Percentiles rank a stretch among this genome's conserved stretches.
phyloP scores from a whole-genome alignment of 2,888 invertebrate species.

The Nowickia ferox region DNA sequence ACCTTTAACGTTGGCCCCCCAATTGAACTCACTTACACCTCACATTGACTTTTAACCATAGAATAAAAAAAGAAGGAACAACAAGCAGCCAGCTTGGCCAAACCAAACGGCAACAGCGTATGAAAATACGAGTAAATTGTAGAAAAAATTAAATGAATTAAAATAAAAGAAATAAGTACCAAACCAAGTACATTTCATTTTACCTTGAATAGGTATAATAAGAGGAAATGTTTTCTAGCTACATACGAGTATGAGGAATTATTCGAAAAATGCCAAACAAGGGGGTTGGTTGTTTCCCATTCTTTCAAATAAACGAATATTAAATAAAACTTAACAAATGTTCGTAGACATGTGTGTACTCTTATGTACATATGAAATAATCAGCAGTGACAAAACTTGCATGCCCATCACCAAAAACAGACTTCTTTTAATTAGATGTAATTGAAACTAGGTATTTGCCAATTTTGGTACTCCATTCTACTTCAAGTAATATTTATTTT shows the following conservation, averaged over 20 bases:
- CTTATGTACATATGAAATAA: not conserved
- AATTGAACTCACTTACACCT: slow-evolving; percentile 66
- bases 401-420: too few relatives aligned
- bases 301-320: slow-evolving; percentile 4
- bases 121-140: slow-evolving; percentile 39
- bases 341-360: too few relatives aligned
- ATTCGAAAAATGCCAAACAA: not conserved
- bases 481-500: not conserved
- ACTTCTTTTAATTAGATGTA: too few relatives aligned
- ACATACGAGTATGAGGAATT: not conserved
- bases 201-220: slow-evolving; percentile 22
- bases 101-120: slow-evolving; percentile 29
- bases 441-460: too few relatives aligned
- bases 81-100: slow-evolving; percentile 16
- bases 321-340: not conserved
- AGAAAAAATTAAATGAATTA: slow-evolving; percentile 14
- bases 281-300: not conserved
- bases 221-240: not conserved
- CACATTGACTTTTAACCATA: slow-evolving; percentile 58
- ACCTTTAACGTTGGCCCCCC: slow-evolving; percentile 60
- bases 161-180: slow-evolving; percentile 12
- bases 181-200: slow-evolving; percentile 19
- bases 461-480: not conserved
- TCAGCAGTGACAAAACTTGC: not conserved
- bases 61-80: slow-evolving; percentile 35